phyloP scores from a whole-genome alignment of 2,888 invertebrate genomes.

The Amphipoea oculea region DNA sequence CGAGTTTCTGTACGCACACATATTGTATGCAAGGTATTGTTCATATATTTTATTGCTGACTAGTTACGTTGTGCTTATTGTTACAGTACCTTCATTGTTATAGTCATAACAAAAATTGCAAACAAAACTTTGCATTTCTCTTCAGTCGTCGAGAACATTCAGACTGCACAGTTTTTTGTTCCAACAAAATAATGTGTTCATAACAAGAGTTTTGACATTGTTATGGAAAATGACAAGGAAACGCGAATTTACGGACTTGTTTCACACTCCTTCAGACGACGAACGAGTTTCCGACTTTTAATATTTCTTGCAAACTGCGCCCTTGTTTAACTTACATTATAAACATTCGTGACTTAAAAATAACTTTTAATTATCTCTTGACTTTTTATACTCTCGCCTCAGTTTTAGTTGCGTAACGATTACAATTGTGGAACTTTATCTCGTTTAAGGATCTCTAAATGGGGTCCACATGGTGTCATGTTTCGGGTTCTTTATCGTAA shows the following conservation, averaged over 20 bases:
- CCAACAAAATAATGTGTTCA: slow-evolving; percentile 74
- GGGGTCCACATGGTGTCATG: slow-evolving; percentile 51
- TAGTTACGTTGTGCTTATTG: slow-evolving; percentile 14
- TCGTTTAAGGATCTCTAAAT: slow-evolving; percentile 46
- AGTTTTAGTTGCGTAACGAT: slow-evolving; percentile 24
- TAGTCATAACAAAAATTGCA: slow-evolving; percentile 37
- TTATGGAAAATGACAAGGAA: slow-evolving; percentile 82
- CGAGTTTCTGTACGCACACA: neutral
- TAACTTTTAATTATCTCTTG: slow-evolving; percentile 69
- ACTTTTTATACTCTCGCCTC: slow-evolving; percentile 32
- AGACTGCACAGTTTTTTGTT: slow-evolving; percentile 68
- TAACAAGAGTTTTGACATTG: slow-evolving; percentile 80
- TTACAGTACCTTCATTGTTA: slow-evolving; percentile 37
- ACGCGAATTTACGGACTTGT: slow-evolving; percentile 79
- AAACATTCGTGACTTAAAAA: slow-evolving; percentile 77
- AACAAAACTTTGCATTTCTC: slow-evolving; percentile 47
- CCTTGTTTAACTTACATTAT: slow-evolving; percentile 79
- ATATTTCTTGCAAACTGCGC: slow-evolving; percentile 78
- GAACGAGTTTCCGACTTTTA: slow-evolving; percentile 81
- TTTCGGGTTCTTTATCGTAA: slow-evolving; percentile 69
- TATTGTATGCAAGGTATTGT: slow-evolving; percentile 19
- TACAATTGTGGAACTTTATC: slow-evolving; percentile 42
- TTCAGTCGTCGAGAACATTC: slow-evolving; percentile 50
- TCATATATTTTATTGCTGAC: slow-evolving; percentile 21
- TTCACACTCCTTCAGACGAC: slow-evolving; percentile 74